These are phyloP conservation scores for Polydesmus complanatus DNA, from an alignment of 2,888 invertebrate genomes.

Conservation along the genomic window DNA sequence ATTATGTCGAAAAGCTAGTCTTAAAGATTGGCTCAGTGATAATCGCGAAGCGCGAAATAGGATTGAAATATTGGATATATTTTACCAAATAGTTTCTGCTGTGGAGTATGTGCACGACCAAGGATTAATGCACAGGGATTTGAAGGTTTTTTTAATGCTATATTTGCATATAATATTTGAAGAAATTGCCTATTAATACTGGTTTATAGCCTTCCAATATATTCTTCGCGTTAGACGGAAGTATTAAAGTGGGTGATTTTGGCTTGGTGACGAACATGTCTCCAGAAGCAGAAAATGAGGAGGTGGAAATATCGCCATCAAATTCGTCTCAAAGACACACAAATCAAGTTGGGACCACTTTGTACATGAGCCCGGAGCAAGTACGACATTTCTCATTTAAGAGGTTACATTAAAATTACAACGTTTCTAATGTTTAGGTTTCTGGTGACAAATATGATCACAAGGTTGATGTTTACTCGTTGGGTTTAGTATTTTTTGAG, in stretches of 20 bases:
- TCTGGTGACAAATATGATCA: constrained; percentile 59
- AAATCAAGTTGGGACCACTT: constrained; percentile 63
- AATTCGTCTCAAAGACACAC: constrained; percentile 32
- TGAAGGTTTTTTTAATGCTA: constrained; percentile 59
- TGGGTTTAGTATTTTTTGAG: constrained; percentile 89
- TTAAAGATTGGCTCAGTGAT: constrained; percentile 75
- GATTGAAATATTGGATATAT: constrained; percentile 48
- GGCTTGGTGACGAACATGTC: constrained; percentile 86
- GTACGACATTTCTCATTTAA: constrained; percentile 27
- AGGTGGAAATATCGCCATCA: constrained; percentile 8
- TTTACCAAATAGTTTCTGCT: constrained; percentile 81
- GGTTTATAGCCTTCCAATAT: constrained; percentile 63
- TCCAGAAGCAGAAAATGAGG: constrained; percentile 36
- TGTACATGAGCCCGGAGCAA: constrained; percentile 99
- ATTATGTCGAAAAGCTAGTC: constrained; percentile 70
- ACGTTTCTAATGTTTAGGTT: constrained; percentile 32
- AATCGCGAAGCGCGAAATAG: constrained; percentile 20
- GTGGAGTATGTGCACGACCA: constrained; percentile 89
- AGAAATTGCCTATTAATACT: neutral
- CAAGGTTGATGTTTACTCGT: constrained; percentile 89
- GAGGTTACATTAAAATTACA: neutral
- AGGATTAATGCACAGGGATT: constrained; percentile 86
- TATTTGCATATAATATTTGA: neutral
- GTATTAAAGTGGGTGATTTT: constrained; percentile 93
- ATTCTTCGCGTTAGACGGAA: constrained; percentile 79